Base-by-base conservation (phyloP, 2,113 vertebrate species). In the Vidua chalybeata region DNA sequence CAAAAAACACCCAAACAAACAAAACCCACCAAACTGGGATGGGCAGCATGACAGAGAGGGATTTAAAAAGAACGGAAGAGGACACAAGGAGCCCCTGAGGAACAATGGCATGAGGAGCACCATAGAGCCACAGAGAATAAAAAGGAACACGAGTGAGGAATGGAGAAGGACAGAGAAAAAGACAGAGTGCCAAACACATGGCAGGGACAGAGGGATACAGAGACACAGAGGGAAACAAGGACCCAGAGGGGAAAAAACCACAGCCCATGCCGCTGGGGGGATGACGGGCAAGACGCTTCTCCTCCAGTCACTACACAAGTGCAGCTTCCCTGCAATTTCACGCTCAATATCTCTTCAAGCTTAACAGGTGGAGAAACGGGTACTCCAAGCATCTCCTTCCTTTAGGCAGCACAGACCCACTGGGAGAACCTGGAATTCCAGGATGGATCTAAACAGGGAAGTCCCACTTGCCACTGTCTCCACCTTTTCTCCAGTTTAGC, bases 231-330 rank as follows among this genome's bases (percentile, higher is more conserved):
- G 52, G 31, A 77, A 35, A 45, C 31, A 27, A 51, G 62, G 13
- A 52, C 7, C 15, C 26, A 35, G 30, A 46, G 30, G 14, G 31
- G 63, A 66, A 46, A 46, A 4, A 15, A 64, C 7, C 28, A 45
- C 5, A 1, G 64, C 23, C 27, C 2, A 2, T 68, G 45, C 59
- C 2, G 3, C 37, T 4, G 11, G 26, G 37, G 27, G 37, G 8
- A 20, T 20, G 27, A 31, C 3, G 15, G 22, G 23, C 23, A n/a
- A 27, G 46, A 31, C 13, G 20, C 27, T 24, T 52, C 35, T 52
- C 20, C 20, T 39, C 27, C 35, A 39, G 24, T 49, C 66, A 49
- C 45, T 28, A 15, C 33, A 35, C 45, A 35, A 68, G 11, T 13
- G 35, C 35, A 54, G 49, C 49, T 31, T 54, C 28, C 27, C 27